Evolutionary conservation across 2,113 vertebrate genomes (phyloP).

Genomic region (Melanocharis versteri): DNA sequence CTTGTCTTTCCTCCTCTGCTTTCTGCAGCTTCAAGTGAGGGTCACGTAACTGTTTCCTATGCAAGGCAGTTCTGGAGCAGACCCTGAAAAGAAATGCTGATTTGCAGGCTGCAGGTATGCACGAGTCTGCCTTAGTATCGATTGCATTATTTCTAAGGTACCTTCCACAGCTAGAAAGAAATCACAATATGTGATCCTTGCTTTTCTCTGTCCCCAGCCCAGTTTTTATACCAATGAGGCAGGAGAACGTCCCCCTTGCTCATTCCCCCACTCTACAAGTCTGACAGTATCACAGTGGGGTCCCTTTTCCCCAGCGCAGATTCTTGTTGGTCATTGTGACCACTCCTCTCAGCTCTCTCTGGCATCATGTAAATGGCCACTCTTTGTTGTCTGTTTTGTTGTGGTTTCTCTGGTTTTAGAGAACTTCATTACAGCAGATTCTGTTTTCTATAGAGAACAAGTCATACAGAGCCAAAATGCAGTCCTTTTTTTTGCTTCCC

Average conservation of each 20-base stretch:
- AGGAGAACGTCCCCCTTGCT: fast-evolving
- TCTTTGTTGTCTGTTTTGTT: background rate
- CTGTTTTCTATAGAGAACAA: background rate
- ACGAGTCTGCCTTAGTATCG: background rate
- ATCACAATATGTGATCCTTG: background rate
- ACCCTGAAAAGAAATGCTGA: background rate
- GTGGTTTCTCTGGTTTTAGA: background rate
- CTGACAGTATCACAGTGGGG: no score
- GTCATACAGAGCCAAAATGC: background rate
- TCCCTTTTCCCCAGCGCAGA: background rate
- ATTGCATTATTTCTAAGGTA: background rate
- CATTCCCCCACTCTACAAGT: background rate
- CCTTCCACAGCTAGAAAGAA: background rate
- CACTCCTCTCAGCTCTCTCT: background rate
- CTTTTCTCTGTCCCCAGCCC: background rate
- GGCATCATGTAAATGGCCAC: background rate
- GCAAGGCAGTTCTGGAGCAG: background rate
- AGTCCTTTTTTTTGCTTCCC: background rate
- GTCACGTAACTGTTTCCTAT: background rate
- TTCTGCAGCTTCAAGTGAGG: background rate
- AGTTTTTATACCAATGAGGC: background rate
- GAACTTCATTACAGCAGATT: background rate
- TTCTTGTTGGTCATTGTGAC: background rate
- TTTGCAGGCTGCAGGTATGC: background rate
- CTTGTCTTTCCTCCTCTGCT: background rate